A percentile compares a stretch with the other conserved stretches of the same genome.
Evolutionary conservation across 2,113 vertebrate genomes (phyloP).

Genomic region (Mus spicilegus): DNA sequence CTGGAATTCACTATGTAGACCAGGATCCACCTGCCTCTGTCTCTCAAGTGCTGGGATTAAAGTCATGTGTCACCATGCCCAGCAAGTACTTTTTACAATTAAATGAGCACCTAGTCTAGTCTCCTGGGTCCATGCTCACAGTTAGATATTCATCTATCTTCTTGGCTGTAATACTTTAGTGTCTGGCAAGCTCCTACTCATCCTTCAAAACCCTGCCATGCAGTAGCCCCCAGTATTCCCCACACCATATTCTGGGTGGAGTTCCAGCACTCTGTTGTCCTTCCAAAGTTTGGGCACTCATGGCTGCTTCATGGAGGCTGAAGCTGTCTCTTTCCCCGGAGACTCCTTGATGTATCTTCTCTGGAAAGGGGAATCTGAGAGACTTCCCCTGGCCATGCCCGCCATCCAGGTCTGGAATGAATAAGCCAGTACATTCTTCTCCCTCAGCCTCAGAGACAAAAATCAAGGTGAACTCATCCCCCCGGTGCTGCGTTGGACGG

Average conservation of each 20-base stretch:
- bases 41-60: not conserved
- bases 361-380: not conserved
- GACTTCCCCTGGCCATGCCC: not conserved
- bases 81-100: too few species aligned
- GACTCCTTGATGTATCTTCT: fast-evolving
- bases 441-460: constrained; percentile 90
- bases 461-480: constrained; percentile 89
- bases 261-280: fast-evolving
- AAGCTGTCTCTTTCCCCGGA: fast-evolving
- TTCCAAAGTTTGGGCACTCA: too few species aligned
- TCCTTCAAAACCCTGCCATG: constrained; percentile 22
- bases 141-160: not conserved
- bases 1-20: not conserved
- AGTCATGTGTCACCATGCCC: not conserved
- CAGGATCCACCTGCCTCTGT: not conserved
- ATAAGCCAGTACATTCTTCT: not conserved
- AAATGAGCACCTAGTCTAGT: too few species aligned
- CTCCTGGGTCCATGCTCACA: not conserved
- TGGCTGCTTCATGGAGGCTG: not conserved
- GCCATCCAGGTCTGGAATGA: not conserved
- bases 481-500: constrained; percentile 88
- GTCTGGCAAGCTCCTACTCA: constrained; percentile 1
- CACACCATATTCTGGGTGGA: fast-evolving
- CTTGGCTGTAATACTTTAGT: not conserved
- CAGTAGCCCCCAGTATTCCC: not conserved